phyloP scores from a whole-genome alignment of 2,113 vertebrate species.

The Oryzias woworae region DNA sequence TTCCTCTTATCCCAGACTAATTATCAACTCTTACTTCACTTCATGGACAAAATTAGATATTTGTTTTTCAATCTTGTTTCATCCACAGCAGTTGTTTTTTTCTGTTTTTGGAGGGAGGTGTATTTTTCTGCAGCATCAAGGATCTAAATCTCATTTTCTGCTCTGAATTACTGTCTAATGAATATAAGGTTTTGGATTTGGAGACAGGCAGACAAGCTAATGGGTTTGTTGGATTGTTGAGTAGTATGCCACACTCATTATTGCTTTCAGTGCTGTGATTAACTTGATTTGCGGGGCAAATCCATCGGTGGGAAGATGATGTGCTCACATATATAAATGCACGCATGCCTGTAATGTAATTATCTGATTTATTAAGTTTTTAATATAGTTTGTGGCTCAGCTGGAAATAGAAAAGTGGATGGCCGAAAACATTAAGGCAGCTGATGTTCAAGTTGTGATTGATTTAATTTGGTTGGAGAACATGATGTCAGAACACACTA shows the following conservation, averaged over 20 bases:
- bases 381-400: slow-evolving; percentile 69
- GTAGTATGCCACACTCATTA: slow-evolving; percentile 76
- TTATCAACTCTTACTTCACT: slow-evolving; percentile 63
- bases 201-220: slow-evolving; percentile 72
- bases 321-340: slow-evolving; percentile 68
- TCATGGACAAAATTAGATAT: slow-evolving; percentile 64
- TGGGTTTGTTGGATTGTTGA: slow-evolving; percentile 78
- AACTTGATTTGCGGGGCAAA: slow-evolving; percentile 76
- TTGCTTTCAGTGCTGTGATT: slow-evolving; percentile 75
- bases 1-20: slow-evolving; percentile 50
- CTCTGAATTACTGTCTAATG: slow-evolving; percentile 76
- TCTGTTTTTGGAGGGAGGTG: slow-evolving; percentile 11
- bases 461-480: slow-evolving; percentile 60
- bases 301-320: slow-evolving; percentile 71
- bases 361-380: slow-evolving; percentile 78
- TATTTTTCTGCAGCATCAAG: slow-evolving; percentile 64
- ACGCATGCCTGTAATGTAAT: slow-evolving; percentile 73
- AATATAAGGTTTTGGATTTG: slow-evolving; percentile 76
- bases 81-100: slow-evolving; percentile 34
- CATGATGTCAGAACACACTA: slow-evolving; percentile 54
- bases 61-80: slow-evolving; percentile 59
- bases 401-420: slow-evolving; percentile 67
- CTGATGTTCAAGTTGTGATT: slow-evolving; percentile 59
- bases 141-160: slow-evolving; percentile 78
- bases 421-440: slow-evolving; percentile 51